A percentile compares a stretch with the other conserved stretches of the same genome.
phyloP scores from a whole-genome alignment of 2,113 vertebrate genomes.

The Rhagologus leucostigma region DNA sequence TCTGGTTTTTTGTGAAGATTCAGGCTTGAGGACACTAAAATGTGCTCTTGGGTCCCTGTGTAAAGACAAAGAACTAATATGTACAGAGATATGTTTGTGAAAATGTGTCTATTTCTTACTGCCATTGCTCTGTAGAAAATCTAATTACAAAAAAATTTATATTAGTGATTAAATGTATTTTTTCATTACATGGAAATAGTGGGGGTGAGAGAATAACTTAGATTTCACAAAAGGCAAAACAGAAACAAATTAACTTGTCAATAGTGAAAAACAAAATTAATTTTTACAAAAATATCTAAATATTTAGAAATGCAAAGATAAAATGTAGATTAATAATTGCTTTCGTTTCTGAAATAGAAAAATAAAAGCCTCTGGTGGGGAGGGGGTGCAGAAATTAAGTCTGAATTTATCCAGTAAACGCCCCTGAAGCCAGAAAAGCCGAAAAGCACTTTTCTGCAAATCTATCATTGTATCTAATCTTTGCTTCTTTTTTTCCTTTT shows the following conservation, averaged over 20 bases:
- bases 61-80: background rate
- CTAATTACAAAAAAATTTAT: rapidly evolving
- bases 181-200: background rate
- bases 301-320: background rate
- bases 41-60: background rate
- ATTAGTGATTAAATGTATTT: background rate
- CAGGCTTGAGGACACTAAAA: background rate
- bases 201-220: background rate
- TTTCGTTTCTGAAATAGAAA: background rate
- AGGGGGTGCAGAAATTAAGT: rapidly evolving
- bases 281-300: background rate
- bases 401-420: background rate
- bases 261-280: background rate
- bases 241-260: background rate
- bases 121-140: background rate
- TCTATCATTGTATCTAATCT: background rate
- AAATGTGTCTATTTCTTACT: background rate
- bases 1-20: background rate
- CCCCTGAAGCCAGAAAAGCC: background rate
- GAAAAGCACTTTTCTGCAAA: background rate
- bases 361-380: background rate
- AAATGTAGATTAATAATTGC: background rate
- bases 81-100: background rate
- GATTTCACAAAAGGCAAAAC: background rate
- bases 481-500: constrained; percentile 25